phyloP scores from a whole-genome alignment of 2,113 vertebrate species.

The Rhadina sibilatrix region DNA sequence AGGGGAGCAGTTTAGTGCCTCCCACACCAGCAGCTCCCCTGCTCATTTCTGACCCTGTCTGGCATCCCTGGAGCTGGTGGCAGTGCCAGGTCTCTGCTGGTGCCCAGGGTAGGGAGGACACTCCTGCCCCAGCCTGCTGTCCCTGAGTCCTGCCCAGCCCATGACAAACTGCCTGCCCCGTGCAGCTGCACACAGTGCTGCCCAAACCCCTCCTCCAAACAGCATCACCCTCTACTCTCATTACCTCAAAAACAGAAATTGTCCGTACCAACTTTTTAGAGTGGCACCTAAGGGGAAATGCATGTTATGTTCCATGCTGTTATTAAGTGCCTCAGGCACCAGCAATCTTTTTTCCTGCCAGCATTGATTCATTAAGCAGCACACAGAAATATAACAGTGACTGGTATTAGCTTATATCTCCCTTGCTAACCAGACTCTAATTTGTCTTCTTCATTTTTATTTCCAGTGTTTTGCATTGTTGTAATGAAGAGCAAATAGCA shows the following conservation, averaged over 20 bases:
- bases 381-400: neutral
- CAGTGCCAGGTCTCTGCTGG: fast-evolving
- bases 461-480: neutral
- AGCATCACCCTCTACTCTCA: neutral
- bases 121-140: neutral
- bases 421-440: neutral
- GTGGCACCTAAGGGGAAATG: conserved; percentile 1
- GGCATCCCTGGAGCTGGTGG: neutral
- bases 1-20: neutral
- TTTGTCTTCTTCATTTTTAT: conserved; percentile 35
- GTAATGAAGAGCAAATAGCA: neutral
- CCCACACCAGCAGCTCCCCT: fast-evolving
- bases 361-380: conserved; percentile 37
- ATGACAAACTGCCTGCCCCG: fast-evolving
- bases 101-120: neutral
- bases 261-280: neutral
- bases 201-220: neutral
- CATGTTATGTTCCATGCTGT: neutral
- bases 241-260: neutral
- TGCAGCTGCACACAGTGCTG: neutral
- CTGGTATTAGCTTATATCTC: conserved; percentile 4
- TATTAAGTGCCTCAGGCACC: conserved; percentile 1
- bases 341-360: conserved; percentile 15
- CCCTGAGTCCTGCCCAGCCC: fast-evolving
- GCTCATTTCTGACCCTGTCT: neutral